Evolutionary conservation across 2,113 vertebrate genomes (phyloP).

Genomic region (Nothobranchius furzeri): DNA sequence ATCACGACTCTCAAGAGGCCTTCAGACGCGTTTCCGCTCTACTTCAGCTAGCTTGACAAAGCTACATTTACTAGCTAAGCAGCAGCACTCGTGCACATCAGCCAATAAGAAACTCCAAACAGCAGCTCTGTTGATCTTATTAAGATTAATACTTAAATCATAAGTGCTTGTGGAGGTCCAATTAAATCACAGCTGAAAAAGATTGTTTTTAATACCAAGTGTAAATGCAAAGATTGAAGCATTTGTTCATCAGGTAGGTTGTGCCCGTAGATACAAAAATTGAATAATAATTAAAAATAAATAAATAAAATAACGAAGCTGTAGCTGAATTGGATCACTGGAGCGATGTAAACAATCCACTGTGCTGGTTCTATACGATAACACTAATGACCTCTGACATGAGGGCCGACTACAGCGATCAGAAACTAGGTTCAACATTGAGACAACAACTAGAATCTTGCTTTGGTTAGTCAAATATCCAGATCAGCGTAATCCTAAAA

Average conservation of each 20-base stretch:
- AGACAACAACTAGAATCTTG: too few species aligned
- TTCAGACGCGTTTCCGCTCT: too few species aligned
- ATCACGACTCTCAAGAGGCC: background rate
- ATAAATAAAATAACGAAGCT: too few species aligned
- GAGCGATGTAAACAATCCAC: background rate
- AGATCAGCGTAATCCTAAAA: background rate
- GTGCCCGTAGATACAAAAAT: too few species aligned
- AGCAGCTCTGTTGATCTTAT: background rate
- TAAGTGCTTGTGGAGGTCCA: background rate
- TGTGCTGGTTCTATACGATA: background rate
- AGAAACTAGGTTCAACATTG: background rate
- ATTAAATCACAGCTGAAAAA: too few species aligned
- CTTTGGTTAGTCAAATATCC: constrained; percentile 1
- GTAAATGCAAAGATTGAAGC: too few species aligned
- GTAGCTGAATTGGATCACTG: too few species aligned
- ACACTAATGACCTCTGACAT: background rate
- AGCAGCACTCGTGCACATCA: background rate
- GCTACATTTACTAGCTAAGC: background rate
- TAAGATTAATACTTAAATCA: background rate
- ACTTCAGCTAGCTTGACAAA: too few species aligned
- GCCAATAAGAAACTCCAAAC: background rate
- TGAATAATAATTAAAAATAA: too few species aligned
- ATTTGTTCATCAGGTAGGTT: too few species aligned
- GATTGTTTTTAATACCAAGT: too few species aligned
- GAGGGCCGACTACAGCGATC: background rate